Base-by-base conservation (phyloP, 2,888 invertebrate genomes). In the Hyposoter dolosus region DNA sequence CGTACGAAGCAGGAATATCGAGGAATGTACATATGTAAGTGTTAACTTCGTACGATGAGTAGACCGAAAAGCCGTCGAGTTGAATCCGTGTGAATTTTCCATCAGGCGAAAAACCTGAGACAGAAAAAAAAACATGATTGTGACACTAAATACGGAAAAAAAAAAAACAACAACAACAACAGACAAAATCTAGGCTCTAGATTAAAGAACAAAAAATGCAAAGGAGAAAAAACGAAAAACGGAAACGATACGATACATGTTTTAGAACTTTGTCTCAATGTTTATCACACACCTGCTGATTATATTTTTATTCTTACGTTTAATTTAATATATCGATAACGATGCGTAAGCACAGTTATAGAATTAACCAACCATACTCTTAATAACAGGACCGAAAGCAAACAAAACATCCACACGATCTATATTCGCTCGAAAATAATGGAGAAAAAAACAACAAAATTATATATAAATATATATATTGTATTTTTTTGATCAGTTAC, bases 1-100 rank as follows among this genome's bases (percentile, higher is more conserved):
- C 89, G 88, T 88, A 90, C 89, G 89, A 88, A 88, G 90, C 89
- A 89, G 80, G 88, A 89, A 89, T 90, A 71, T 87, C 89, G 66
- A 90, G 91, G 90, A 90, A 90, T 93, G 93, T 94, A 93, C 91
- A 93, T 94, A 93, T 93, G 93, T 93, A 92, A 91, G 90, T 91
- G 89, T 89, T 91, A 87, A 90, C 90, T 90, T 82, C 83, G 90
- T 90, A 89, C 88, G 89, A 88, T 83, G 85, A 86, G 10, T 19
- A 23, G 66, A 28, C 43, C n/a, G 77, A 63, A 45, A 43, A 76
- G 45, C n/a, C 4, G n/a, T 32, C 63, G 45, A n/a, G 23, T 69
- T 47, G 9, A 63, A 65, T 17, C 28, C 60, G 28, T 53, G 60
- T 60, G 60, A 60, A 40, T 65, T 72, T 50, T 66, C 32, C 28